These are phyloP conservation scores for Gordius sp. DNA, from an alignment of 2,888 invertebrate species.

Conservation along the genomic window DNA sequence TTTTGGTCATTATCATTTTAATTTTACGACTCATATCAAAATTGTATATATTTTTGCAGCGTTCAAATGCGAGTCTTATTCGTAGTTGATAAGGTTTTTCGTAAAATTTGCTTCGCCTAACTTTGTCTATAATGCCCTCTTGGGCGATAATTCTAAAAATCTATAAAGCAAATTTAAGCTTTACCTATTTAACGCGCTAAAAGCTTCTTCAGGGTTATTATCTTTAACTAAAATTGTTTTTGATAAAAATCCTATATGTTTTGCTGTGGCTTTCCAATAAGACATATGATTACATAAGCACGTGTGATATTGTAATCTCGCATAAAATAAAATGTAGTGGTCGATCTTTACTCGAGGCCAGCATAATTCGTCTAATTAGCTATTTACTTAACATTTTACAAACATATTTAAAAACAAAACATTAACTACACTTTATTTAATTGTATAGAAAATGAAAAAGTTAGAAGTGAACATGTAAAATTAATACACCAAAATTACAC, in stretches of 20 bases:
- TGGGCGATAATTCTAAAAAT: conserved; percentile 1
- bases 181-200: conserved; percentile 11
- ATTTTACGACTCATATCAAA: conserved; percentile 16
- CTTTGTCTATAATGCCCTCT: neutral
- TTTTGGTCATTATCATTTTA: neutral
- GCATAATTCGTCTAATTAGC: too few species aligned
- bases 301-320: too few species aligned
- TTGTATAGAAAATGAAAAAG: too few species aligned
- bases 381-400: too few species aligned
- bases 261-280: neutral
- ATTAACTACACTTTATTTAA: too few species aligned
- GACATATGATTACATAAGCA: too few species aligned
- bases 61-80: neutral
- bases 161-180: neutral
- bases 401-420: too few species aligned
- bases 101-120: neutral
- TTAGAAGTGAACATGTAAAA: too few species aligned
- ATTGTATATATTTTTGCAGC: conserved; percentile 12
- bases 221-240: conserved; percentile 8
- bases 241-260: conserved; percentile 1
- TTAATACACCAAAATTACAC: too few species aligned
- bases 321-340: too few species aligned
- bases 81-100: conserved; percentile 6
- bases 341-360: too few species aligned
- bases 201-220: conserved; percentile 9